Conservation (phyloP, 2,888 invertebrate species). For the Conus canariensis region DNA sequence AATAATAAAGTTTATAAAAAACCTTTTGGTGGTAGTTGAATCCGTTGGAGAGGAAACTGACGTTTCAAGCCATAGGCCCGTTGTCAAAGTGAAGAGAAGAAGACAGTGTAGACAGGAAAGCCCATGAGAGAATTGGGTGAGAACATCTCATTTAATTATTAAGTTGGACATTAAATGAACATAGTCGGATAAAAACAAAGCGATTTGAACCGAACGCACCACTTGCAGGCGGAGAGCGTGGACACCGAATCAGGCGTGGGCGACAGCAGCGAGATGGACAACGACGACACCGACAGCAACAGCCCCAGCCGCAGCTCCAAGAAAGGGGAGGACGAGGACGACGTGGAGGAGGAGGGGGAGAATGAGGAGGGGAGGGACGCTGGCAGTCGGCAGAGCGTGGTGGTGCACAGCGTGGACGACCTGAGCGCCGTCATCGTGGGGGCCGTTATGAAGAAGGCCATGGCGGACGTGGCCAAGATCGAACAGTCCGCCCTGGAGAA, state of each 20-base stretch:
- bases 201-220: too few species aligned
- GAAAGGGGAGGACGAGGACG: neutral
- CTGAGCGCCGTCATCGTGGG: constrained; percentile 71
- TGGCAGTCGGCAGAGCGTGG: constrained; percentile 44
- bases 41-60: too few species aligned
- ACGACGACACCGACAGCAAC: constrained; percentile 40
- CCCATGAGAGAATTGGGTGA: too few species aligned
- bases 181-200: too few species aligned
- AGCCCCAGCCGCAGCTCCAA: neutral
- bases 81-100: too few species aligned
- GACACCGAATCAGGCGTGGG: constrained; percentile 52
- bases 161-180: too few species aligned
- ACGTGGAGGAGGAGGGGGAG: neutral
- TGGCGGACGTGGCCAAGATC: constrained; percentile 62
- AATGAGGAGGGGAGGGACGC: neutral
- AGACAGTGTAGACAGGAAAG: too few species aligned
- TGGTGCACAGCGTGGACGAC: constrained; percentile 69
- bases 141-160: too few species aligned
- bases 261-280: constrained; percentile 43
- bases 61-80: too few species aligned
- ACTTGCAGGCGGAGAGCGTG: constrained; percentile 9
- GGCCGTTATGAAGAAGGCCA: constrained; percentile 66
- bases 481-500: constrained; percentile 48
- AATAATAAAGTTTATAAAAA: too few species aligned
- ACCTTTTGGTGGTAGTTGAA: too few species aligned